Evolutionary conservation across 2,888 invertebrate genomes (phyloP).

Genomic region (Agrotis ipsilon): DNA sequence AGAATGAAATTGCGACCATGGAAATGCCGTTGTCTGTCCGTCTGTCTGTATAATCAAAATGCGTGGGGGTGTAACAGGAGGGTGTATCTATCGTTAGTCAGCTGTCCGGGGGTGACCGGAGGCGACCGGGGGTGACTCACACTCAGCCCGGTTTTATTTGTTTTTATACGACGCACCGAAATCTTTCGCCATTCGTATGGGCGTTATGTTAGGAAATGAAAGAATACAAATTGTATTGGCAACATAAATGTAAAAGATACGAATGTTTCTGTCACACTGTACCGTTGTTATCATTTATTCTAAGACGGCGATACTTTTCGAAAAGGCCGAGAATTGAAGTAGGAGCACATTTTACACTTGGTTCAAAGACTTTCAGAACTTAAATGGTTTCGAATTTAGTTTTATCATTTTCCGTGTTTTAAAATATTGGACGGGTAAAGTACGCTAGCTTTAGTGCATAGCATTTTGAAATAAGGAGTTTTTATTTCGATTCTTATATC

Average conservation of each 20-base stretch:
- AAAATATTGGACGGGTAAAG: neutral
- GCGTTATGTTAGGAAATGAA: slow-evolving; percentile 54
- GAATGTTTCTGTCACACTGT: slow-evolving; percentile 22
- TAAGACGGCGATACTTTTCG: slow-evolving; percentile 26
- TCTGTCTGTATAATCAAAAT: slow-evolving; percentile 45
- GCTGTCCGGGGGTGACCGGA: slow-evolving; percentile 58
- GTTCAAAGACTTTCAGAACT: neutral
- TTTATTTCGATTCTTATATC: neutral
- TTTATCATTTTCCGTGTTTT: slow-evolving; percentile 10
- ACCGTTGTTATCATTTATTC: slow-evolving; percentile 28
- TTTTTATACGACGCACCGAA: slow-evolving; percentile 68
- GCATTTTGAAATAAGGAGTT: neutral
- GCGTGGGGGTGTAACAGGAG: slow-evolving; percentile 58
- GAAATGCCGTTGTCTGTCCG: slow-evolving; percentile 27
- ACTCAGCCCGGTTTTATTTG: slow-evolving; percentile 65
- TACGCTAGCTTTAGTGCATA: neutral
- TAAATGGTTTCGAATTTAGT: slow-evolving; percentile 1
- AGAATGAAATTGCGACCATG: neutral
- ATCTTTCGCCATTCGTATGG: slow-evolving; percentile 55
- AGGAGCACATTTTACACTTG: slow-evolving; percentile 7
- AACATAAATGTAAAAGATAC: slow-evolving; percentile 38
- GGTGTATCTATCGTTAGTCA: slow-evolving; percentile 64
- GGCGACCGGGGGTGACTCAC: slow-evolving; percentile 62
- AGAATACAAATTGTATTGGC: slow-evolving; percentile 51
- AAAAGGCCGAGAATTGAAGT: neutral